Conservation (phyloP, 2,797 vertebrate genomes). For the Spea hammondii region DNA sequence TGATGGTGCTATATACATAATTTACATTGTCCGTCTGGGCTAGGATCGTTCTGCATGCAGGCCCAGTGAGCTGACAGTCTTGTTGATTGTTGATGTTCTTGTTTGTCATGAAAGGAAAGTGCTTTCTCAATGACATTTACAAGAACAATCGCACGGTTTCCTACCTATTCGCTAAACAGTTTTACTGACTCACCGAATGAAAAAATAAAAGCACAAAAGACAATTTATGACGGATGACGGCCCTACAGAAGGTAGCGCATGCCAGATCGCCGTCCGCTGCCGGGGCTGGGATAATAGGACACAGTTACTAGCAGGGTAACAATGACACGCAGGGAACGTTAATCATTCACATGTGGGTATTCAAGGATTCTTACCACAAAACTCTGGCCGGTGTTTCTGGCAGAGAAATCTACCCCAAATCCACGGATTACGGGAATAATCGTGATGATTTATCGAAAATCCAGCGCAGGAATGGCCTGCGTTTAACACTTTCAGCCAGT, state of each 20-base stretch:
- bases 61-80: not conserved
- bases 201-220: slow-evolving; percentile 14
- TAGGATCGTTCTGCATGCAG: too few relatives aligned
- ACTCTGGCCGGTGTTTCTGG: not conserved
- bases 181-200: slow-evolving; percentile 11
- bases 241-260: slow-evolving; percentile 20
- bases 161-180: not conserved
- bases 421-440: too few relatives aligned
- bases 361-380: slow-evolving; percentile 4
- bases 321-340: not conserved
- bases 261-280: not conserved
- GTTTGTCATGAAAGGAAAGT: slow-evolving; percentile 10
- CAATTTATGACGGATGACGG: slow-evolving; percentile 22
- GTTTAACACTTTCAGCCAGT: too few relatives aligned
- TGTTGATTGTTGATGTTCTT: not conserved
- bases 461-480: too few relatives aligned
- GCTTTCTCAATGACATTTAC: not conserved
- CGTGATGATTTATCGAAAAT: too few relatives aligned
- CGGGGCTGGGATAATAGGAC: slow-evolving; percentile 10
- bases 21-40: too few relatives aligned
- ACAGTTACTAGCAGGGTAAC: too few relatives aligned
- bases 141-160: slow-evolving; percentile 33
- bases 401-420: not conserved
- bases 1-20: too few relatives aligned
- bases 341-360: not conserved